A percentile compares a stretch with the other conserved stretches of the same genome.
Evolutionary conservation across 2,113 vertebrate genomes (phyloP).

Genomic region (Cromileptes altivelis): DNA sequence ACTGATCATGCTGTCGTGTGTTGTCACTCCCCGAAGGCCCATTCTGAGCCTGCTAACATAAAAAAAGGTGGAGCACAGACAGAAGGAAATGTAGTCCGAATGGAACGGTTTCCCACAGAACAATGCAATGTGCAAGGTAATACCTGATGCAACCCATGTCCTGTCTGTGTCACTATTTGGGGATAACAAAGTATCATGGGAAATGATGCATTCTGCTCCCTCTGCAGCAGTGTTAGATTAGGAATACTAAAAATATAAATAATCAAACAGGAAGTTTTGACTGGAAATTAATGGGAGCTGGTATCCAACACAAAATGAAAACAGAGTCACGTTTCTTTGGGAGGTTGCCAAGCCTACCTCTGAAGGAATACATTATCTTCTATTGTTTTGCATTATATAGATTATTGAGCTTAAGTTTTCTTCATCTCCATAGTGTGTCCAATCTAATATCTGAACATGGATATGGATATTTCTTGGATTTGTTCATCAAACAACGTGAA

Average conservation of each 20-base stretch:
- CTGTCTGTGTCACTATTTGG: conserved; percentile 24
- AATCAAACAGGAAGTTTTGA: conserved; percentile 62
- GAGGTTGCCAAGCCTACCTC: not conserved
- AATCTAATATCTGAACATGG: not conserved
- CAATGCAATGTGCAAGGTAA: conserved; percentile 33
- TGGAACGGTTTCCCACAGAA: conserved; percentile 3
- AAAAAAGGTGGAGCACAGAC: not conserved
- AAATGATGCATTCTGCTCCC: conserved; percentile 47
- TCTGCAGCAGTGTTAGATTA: not conserved
- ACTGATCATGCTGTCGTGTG: too few relatives aligned
- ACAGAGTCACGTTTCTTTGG: conserved; percentile 11
- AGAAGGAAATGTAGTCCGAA: not conserved
- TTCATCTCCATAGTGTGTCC: not conserved
- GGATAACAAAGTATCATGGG: conserved; percentile 26
- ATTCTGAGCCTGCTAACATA: not conserved
- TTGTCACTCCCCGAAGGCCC: too few relatives aligned
- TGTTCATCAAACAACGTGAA: not conserved
- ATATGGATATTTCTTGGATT: not conserved
- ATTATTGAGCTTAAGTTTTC: not conserved
- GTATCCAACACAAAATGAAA: conserved; percentile 61
- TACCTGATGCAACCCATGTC: conserved; percentile 1
- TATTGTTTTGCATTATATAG: not conserved
- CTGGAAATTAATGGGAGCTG: conserved; percentile 16
- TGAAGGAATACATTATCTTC: not conserved
- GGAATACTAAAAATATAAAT: conserved; percentile 58